phyloP scores from a whole-genome alignment of 1,140 invertebrate genomes.

The Heliothis subflexa region DNA sequence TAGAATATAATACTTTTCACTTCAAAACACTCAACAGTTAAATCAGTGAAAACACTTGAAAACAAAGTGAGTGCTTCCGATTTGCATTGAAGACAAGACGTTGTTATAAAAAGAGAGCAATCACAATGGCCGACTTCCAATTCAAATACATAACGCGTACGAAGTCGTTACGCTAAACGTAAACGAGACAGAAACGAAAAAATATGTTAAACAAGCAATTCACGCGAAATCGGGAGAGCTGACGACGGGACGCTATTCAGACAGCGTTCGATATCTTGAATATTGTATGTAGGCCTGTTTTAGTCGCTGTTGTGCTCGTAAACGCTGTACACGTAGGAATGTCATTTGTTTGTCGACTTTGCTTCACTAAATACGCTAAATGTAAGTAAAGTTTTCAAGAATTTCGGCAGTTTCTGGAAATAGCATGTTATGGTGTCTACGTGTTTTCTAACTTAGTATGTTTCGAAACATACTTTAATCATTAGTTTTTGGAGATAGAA shows the following conservation, averaged over 20 bases:
- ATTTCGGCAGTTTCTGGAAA: too few relatives aligned
- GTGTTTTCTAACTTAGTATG: too few relatives aligned
- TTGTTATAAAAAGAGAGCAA: constrained; percentile 48
- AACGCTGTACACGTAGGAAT: not conserved
- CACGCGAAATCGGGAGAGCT: constrained; percentile 63
- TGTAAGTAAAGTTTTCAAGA: not conserved
- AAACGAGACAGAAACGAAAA: constrained; percentile 71
- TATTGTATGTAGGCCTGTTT: constrained; percentile 35
- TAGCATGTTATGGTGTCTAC: too few relatives aligned
- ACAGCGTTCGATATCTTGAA: constrained; percentile 40
- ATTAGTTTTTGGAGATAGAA: too few relatives aligned
- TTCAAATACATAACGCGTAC: constrained; percentile 65
- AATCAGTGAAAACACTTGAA: constrained; percentile 19
- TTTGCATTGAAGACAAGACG: constrained; percentile 40
- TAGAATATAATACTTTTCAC: not conserved
- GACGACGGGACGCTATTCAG: constrained; percentile 58
- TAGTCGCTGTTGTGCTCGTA: not conserved
- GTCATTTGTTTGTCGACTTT: constrained; percentile 6
- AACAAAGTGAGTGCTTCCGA: constrained; percentile 22
- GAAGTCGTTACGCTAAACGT: constrained; percentile 69
- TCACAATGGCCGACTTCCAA: constrained; percentile 51
- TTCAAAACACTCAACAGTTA: not conserved
- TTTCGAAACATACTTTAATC: too few relatives aligned
- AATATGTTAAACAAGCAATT: constrained; percentile 79
- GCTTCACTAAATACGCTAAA: not conserved